phyloP scores from a whole-genome alignment of 2,797 vertebrate species.

The Somateria mollissima region DNA sequence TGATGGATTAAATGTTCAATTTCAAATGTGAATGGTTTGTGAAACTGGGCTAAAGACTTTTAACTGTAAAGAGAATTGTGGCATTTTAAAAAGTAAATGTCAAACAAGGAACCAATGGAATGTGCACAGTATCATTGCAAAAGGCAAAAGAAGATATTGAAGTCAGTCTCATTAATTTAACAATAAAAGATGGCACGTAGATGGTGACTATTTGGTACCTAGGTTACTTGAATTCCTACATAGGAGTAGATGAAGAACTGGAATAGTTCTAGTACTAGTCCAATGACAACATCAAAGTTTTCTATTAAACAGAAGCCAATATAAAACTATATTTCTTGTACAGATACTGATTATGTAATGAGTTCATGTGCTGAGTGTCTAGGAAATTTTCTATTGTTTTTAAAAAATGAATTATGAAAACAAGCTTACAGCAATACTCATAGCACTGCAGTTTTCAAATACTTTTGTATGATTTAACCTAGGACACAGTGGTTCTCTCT shows the following conservation, averaged over 20 bases:
- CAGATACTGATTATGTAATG: too few species aligned
- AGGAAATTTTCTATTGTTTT: neutral
- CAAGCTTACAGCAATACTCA: neutral
- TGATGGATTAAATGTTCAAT: neutral
- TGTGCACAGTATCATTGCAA: neutral
- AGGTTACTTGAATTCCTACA: neutral
- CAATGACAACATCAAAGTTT: neutral
- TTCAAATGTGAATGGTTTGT: neutral
- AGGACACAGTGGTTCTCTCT: neutral
- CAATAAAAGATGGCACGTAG: neutral
- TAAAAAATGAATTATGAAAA: neutral
- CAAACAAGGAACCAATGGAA: neutral
- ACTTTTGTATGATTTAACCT: neutral
- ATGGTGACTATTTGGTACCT: neutral
- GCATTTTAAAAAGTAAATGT: conserved; percentile 22
- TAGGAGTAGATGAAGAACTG: neutral
- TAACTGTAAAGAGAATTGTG: neutral
- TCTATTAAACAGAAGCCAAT: neutral
- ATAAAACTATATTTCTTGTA: neutral
- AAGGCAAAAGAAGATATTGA: neutral
- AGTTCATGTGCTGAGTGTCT: neutral
- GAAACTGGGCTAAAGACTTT: neutral
- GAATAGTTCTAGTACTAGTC: neutral
- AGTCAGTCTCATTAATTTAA: neutral
- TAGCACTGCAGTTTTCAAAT: neutral